Evolutionary conservation across 1,140 invertebrate species (phyloP).

Genomic region (Coptotermes formosanus): DNA sequence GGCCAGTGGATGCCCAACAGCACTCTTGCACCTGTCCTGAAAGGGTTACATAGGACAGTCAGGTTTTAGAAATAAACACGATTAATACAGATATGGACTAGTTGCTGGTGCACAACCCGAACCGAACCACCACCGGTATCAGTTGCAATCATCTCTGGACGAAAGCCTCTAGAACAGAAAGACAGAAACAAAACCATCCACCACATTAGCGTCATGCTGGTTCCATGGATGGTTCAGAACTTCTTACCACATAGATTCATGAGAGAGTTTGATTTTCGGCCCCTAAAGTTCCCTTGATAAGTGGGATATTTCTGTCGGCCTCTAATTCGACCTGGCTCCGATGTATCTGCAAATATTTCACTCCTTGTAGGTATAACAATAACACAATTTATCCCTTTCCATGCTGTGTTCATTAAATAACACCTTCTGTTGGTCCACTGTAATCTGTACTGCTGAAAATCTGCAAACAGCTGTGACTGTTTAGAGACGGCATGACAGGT

Average conservation of each 20-base stretch:
- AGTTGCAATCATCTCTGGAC: neutral
- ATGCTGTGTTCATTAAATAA: no score
- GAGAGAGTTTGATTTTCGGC: constrained; percentile 88
- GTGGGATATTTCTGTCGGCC: constrained; percentile 78
- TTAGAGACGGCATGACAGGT: no score
- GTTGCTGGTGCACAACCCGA: constrained; percentile 6
- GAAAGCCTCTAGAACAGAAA: constrained; percentile 32
- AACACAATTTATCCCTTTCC: neutral
- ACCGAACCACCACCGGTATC: constrained; percentile 2
- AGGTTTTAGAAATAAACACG: constrained; percentile 7
- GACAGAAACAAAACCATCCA: constrained; percentile 31
- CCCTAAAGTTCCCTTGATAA: constrained; percentile 66
- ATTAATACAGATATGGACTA: neutral
- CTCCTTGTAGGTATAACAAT: neutral
- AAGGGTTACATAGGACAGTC: neutral
- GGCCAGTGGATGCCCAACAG: no score
- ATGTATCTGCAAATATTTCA: constrained; percentile 43
- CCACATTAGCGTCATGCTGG: constrained; percentile 31
- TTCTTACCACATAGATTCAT: constrained; percentile 92
- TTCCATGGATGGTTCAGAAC: constrained; percentile 32
- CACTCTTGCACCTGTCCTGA: no score
- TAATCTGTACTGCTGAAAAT: no score
- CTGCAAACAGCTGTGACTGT: no score
- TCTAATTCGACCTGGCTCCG: constrained; percentile 68
- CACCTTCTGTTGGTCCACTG: no score